Evolutionary conservation across 2,797 vertebrate species (phyloP), one percentile per base, ranked within the genome.

Genomic region (Siniperca undulata): DNA sequence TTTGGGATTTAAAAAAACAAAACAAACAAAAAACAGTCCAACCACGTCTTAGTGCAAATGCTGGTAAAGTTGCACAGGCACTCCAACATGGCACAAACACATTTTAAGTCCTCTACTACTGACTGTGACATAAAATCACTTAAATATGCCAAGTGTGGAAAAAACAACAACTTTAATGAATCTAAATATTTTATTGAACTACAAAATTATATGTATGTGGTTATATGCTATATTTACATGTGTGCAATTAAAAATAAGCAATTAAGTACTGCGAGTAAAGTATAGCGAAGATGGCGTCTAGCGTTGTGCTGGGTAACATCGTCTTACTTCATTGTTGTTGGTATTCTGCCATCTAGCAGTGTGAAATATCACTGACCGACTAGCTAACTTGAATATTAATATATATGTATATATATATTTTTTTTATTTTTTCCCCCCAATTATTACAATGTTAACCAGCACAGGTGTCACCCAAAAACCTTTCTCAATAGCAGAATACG

Each of bases 1-100:
- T 75, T 80, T 56, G 55, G 55, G 20, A 61, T 65, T 8, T 22
- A 52, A 14, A 76, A 70, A 40, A 71, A 27, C n/a, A 65, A 14
- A 76, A 27, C 27, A 27, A 27, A 27, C 2, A 30, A 30, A 30
- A 34, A 71, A 38, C 44, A 60, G 42, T 59, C 74, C 36, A 27
- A 64, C 69, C 22, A 44, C 19, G 30, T 71, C 70, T 69, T 5
- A 42, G 48, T 24, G 48, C 52, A 60, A 61, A 27, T 36, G n/a
- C 52, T 70, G 60, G 53, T 38, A 30, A 55, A 56, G 55, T 66
- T 64, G 59, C n/a, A 66, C 38, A 55, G 24, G 34, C 24, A 16
- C 20, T 64, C 53, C 46, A 70, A 71, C 17, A 34, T 52, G 40
- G 24, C 59, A 70, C 10, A 48, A 48, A 40, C 24, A 75, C 5